These are phyloP conservation scores for Alviniconcha marisindica DNA, from an alignment of 1,140 invertebrate species.

Conservation along the genomic window DNA sequence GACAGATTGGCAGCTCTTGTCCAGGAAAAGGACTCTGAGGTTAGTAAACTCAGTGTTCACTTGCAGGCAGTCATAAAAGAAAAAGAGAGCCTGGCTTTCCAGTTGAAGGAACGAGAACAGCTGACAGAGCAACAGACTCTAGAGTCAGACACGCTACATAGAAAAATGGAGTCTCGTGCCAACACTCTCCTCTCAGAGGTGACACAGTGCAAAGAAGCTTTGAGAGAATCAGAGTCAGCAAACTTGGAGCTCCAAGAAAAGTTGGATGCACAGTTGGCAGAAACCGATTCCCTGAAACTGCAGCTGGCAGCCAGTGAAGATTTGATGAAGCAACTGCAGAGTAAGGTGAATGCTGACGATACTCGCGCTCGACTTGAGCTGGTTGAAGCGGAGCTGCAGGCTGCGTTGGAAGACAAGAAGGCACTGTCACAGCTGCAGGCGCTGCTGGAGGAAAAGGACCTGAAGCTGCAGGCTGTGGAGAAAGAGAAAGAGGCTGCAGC, in stretches of 20 bases:
- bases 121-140: slow-evolving; percentile 17
- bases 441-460: slow-evolving; percentile 1
- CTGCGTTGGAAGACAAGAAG: not conserved
- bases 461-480: not conserved
- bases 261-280: not conserved
- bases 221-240: slow-evolving; percentile 30
- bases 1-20: not conserved
- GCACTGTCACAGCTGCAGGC: slow-evolving; percentile 19
- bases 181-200: slow-evolving; percentile 20
- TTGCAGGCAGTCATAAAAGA: slow-evolving; percentile 30
- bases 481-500: not conserved
- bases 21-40: slow-evolving; percentile 16
- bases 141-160: slow-evolving; percentile 4
- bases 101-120: slow-evolving; percentile 7
- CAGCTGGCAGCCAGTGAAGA: slow-evolving; percentile 7
- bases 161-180: slow-evolving; percentile 19
- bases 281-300: not conserved
- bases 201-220: slow-evolving; percentile 19
- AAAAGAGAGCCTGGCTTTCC: slow-evolving; percentile 14
- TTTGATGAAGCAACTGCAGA: slow-evolving; percentile 11
- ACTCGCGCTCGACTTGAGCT: not conserved
- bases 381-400: not conserved
- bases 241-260: slow-evolving; percentile 38
- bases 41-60: not conserved
- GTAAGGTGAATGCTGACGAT: not conserved